These are phyloP conservation scores for Anticlea derivata DNA, from an alignment of 2,888 invertebrate species.

Conservation along the genomic window DNA sequence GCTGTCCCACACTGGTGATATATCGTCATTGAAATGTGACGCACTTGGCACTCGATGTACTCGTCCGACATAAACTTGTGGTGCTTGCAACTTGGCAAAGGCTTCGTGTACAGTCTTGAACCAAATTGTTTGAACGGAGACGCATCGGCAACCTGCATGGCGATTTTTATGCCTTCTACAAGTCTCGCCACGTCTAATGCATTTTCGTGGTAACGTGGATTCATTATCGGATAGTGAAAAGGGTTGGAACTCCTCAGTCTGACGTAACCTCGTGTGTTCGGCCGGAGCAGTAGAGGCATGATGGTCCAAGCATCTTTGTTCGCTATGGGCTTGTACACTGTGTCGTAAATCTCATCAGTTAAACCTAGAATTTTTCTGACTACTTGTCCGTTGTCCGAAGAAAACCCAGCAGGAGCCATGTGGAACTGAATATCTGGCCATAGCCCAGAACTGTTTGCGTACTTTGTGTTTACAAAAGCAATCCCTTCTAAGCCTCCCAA, in stretches of 20 bases:
- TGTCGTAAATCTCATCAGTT: constrained; percentile 91
- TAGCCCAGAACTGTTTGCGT: constrained; percentile 89
- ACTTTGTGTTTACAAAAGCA: constrained; percentile 93
- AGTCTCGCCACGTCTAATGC: constrained; percentile 89
- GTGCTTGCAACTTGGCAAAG: constrained; percentile 91
- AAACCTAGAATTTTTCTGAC: constrained; percentile 90
- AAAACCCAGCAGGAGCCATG: constrained; percentile 95
- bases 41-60: constrained; percentile 94
- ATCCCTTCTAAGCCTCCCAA: constrained; percentile 94
- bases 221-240: constrained; percentile 92
- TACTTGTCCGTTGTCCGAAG: constrained; percentile 90
- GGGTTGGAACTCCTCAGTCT: constrained; percentile 91
- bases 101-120: constrained; percentile 88
- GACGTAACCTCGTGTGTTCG: constrained; percentile 91
- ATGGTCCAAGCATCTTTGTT: constrained; percentile 93
- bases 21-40: constrained; percentile 94
- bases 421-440: constrained; percentile 97
- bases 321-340: constrained; percentile 91
- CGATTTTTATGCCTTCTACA: constrained; percentile 93
- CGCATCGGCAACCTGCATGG: constrained; percentile 88
- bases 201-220: constrained; percentile 96
- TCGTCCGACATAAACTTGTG: constrained; percentile 89
- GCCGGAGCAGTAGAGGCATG: constrained; percentile 92
- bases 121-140: constrained; percentile 92
- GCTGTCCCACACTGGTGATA: constrained; percentile 95